phyloP scores from a whole-genome alignment of 2,113 vertebrate species.

The Mustela lutreola region DNA sequence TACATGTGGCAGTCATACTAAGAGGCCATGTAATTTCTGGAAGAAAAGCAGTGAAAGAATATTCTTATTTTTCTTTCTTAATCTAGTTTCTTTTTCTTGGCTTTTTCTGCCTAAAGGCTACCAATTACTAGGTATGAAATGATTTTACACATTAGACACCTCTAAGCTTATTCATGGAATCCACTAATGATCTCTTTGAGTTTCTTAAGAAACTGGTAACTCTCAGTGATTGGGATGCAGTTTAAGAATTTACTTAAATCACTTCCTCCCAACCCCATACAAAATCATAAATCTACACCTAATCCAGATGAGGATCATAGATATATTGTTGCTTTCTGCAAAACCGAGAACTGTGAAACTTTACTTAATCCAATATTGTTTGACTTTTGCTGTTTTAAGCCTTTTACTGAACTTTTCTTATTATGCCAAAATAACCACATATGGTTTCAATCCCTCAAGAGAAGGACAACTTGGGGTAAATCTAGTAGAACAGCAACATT shows the following conservation, averaged over 20 bases:
- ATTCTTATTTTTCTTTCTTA: conserved; percentile 38
- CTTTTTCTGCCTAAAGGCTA: not conserved
- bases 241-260: conserved; percentile 46
- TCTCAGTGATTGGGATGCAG: not conserved
- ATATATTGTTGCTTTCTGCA: conserved; percentile 33
- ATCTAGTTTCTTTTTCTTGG: conserved; percentile 58
- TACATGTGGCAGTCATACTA: conserved; percentile 44
- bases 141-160: not conserved
- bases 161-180: conserved; percentile 6
- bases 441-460: conserved; percentile 22
- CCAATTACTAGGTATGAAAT: not conserved
- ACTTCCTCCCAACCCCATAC: conserved; percentile 32
- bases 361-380: conserved; percentile 46
- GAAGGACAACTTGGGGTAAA: not conserved
- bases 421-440: conserved; percentile 44
- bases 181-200: not conserved
- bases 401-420: conserved; percentile 57
- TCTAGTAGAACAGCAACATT: not conserved
- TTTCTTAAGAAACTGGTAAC: conserved; percentile 58
- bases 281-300: not conserved
- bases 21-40: not conserved
- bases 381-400: conserved; percentile 54
- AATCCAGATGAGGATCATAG: conserved; percentile 11
- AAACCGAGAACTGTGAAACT: conserved; percentile 64
- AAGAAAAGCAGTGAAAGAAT: conserved; percentile 36